Evolutionary conservation across 2,113 vertebrate species (phyloP).

Genomic region (Emydocephalus ijimae): DNA sequence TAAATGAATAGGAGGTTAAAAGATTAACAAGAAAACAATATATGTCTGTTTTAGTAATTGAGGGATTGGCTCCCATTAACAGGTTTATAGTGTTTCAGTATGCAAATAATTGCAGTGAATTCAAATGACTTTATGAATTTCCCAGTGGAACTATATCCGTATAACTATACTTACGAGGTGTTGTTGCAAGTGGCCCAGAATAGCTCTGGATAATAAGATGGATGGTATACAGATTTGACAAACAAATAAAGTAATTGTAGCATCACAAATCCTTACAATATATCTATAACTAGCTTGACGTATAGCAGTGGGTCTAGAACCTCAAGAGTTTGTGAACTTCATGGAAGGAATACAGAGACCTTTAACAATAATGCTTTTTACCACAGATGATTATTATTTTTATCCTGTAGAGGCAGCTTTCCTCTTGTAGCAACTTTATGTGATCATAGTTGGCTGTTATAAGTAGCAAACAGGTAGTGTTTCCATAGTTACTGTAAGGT

Average conservation of each 20-base stretch:
- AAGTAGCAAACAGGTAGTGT: background rate
- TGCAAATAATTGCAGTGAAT: background rate
- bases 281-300: background rate
- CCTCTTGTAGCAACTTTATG: background rate
- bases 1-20: background rate
- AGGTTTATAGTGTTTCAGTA: background rate
- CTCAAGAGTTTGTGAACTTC: background rate
- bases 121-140: background rate
- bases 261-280: background rate
- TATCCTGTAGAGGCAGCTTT: background rate
- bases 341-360: background rate
- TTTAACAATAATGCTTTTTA: background rate
- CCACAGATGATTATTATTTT: background rate
- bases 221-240: too few species aligned
- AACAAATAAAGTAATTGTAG: background rate
- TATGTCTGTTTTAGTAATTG: background rate
- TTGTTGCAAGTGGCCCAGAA: too few species aligned
- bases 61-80: background rate
- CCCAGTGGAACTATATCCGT: background rate
- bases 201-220: too few species aligned
- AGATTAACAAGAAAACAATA: background rate
- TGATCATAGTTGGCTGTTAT: background rate
- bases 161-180: too few species aligned
- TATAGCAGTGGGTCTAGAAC: background rate
- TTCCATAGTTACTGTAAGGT: background rate